These are phyloP conservation scores for Pogonus chalceus DNA, from an alignment of 1,140 invertebrate species.

Conservation along the genomic window DNA sequence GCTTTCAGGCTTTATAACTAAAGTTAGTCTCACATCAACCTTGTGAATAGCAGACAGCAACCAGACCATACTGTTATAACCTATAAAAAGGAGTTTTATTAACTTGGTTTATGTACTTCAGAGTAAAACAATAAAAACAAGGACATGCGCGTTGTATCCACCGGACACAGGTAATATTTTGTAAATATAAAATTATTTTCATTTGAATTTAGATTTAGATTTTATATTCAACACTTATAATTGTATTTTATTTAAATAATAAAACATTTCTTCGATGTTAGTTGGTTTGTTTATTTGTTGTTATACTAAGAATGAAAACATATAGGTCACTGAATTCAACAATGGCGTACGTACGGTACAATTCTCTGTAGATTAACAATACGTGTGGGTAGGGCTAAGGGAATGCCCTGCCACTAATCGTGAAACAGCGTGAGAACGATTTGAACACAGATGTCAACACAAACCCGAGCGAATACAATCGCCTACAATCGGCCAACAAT, in stretches of 20 bases:
- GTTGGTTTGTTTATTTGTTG: background rate
- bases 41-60: constrained; percentile 2
- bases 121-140: constrained; percentile 5
- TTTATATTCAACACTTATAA: no score
- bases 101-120: constrained; percentile 1
- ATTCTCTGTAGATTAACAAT: no score
- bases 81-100: constrained; percentile 4
- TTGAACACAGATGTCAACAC: constrained; percentile 1
- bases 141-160: background rate
- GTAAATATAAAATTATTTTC: no score
- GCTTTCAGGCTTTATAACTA: no score
- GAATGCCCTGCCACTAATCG: no score
- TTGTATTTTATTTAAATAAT: no score
- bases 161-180: background rate
- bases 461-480: background rate
- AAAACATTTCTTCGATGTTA: no score
- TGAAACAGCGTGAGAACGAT: constrained; percentile 2
- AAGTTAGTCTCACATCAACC: no score
- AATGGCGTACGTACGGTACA: background rate
- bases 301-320: background rate
- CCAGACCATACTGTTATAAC: constrained; percentile 1
- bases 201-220: no score
- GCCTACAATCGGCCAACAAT: background rate
- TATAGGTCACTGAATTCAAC: background rate
- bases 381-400: background rate